phyloP scores from a whole-genome alignment of 2,888 invertebrate genomes.

The Drosophila phalerata region DNA sequence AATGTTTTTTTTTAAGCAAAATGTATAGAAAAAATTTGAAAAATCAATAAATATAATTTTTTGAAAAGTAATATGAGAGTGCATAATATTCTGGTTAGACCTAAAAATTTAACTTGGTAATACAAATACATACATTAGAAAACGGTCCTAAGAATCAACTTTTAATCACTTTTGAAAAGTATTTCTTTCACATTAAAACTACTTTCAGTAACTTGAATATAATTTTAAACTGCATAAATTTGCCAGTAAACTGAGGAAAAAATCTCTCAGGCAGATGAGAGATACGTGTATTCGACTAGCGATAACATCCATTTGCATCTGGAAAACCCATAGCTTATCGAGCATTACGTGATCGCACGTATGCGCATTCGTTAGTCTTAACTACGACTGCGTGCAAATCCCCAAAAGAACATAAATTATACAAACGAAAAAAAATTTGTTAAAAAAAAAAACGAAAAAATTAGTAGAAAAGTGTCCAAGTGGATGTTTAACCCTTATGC shows the following conservation, averaged over 20 bases:
- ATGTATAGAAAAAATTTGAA: too few species aligned
- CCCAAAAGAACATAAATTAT: constrained; percentile 71
- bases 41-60: too few species aligned
- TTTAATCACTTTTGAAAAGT: too few species aligned
- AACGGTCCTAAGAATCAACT: too few species aligned
- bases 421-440: constrained; percentile 36
- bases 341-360: constrained; percentile 75
- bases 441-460: constrained; percentile 6
- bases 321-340: constrained; percentile 49
- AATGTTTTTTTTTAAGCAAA: too few species aligned
- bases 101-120: too few species aligned
- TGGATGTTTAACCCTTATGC: neutral
- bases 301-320: constrained; percentile 41
- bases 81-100: too few species aligned
- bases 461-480: constrained; percentile 22
- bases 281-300: constrained; percentile 36
- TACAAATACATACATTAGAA: too few species aligned
- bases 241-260: neutral
- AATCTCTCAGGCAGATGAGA: neutral
- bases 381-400: constrained; percentile 74
- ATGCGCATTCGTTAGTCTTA: constrained; percentile 75
- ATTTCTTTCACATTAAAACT: neutral
- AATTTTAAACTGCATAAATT: constrained; percentile 21
- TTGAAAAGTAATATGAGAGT: too few species aligned
- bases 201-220: neutral